Base-by-base conservation (phyloP, 2,888 invertebrate species). In the Philereme vetulata region DNA sequence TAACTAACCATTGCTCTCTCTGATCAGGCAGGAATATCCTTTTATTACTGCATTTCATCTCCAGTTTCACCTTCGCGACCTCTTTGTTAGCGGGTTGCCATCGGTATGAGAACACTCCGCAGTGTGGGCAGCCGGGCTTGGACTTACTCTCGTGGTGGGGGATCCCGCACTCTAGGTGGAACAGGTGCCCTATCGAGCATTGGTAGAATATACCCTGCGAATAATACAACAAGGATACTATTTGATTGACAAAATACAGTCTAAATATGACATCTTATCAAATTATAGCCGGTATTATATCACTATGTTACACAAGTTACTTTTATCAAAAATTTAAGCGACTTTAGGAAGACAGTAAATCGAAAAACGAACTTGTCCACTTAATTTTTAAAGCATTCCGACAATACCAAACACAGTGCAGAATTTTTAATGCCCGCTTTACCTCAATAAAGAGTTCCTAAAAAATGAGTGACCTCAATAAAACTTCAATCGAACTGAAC, bases 81-180 rank as follows among this genome's bases (percentile, higher is more conserved):
- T 73, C 75, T 0, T 66, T 64, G 76, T 91, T 91, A 62, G 70
- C 84, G 0, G 91, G 86, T 68, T 72, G 80, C 87, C 89, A 86
- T 43, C 83, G 74, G 71, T 82, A 81, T 6, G 85, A 77, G 70
- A 72, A 69, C 38, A 90, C 84, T 0, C 92, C 92, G 71, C 92
- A 93, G 82, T 93, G 92, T 0, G 92, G 92, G 57, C 92, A 92
- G 5, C 92, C 92, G 0, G 81, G 77, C 4, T 68, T 70, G 21
- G 59, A 44, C 64, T 81, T 82, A 32, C 67, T 57, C 42, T 84
- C 84, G 66, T 68, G 75, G 72, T 74, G 75, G 0, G 89, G 87
- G n/a, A 94, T 81, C 9, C 95, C 95, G 78, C 98, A 98, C 56
- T 96, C 95, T 56, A 95, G 89, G 88, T 98, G 98, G 85, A 96